These are phyloP conservation scores for Ypsolopha scabrella DNA, from an alignment of 2,888 invertebrate genomes.

Conservation along the genomic window DNA sequence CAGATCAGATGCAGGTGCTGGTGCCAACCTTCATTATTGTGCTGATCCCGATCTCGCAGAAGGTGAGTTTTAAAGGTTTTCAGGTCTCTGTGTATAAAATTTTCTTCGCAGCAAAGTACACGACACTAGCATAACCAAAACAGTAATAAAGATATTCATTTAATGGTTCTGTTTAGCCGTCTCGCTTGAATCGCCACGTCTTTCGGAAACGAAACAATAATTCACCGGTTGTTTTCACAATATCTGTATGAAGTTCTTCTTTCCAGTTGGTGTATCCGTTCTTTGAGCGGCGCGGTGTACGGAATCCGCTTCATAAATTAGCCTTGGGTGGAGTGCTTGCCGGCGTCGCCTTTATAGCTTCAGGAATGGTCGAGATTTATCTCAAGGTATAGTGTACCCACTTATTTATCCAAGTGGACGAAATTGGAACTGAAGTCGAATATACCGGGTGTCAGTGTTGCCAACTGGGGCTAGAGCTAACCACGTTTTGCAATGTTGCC, in stretches of 20 bases:
- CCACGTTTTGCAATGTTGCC: too few relatives aligned
- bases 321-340: slow-evolving; percentile 82
- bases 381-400: slow-evolving; percentile 61
- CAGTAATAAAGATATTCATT: too few relatives aligned
- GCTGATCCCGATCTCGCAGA: slow-evolving; percentile 79
- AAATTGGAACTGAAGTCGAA: background rate
- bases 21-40: slow-evolving; percentile 79
- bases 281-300: slow-evolving; percentile 69
- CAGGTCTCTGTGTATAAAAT: too few relatives aligned
- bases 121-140: too few relatives aligned
- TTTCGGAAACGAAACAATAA: too few relatives aligned
- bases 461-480: too few relatives aligned
- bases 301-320: slow-evolving; percentile 81
- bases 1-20: slow-evolving; percentile 90
- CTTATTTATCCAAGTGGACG: background rate
- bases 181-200: too few relatives aligned
- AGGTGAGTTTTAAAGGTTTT: slow-evolving; percentile 65
- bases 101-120: too few relatives aligned
- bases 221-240: too few relatives aligned
- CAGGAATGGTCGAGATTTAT: slow-evolving; percentile 77
- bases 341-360: slow-evolving; percentile 79
- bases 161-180: too few relatives aligned
- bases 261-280: slow-evolving; percentile 75
- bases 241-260: slow-evolving; percentile 2
- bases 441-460: background rate